A percentile compares a stretch with the other conserved stretches of the same genome.
Conservation (phyloP, 1,140 invertebrate genomes). For the Drosophila pandora region DNA sequence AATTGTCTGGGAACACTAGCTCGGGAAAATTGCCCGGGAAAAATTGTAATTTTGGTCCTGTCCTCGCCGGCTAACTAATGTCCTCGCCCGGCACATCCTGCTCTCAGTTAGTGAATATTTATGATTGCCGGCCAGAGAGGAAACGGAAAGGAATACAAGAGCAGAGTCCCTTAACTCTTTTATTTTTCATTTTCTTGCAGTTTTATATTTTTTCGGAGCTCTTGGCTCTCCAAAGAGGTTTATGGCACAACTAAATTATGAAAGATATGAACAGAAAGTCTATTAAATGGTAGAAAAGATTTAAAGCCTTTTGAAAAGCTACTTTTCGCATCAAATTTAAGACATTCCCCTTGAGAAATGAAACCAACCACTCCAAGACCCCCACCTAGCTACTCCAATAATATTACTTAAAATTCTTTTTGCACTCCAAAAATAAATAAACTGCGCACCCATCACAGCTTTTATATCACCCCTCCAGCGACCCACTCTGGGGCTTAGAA, state of each 20-base stretch:
- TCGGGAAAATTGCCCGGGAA: slow-evolving; percentile 28
- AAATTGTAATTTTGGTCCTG: slow-evolving; percentile 72
- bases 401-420: slow-evolving; percentile 33
- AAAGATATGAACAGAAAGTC: slow-evolving; percentile 20
- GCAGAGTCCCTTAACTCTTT: slow-evolving; percentile 27
- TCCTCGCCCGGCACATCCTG: slow-evolving; percentile 37
- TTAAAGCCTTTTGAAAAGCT: not conserved
- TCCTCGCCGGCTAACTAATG: slow-evolving; percentile 55
- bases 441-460: slow-evolving; percentile 19
- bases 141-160: slow-evolving; percentile 35
- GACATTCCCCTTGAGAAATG: not conserved
- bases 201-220: slow-evolving; percentile 24
- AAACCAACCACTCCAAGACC: not conserved
- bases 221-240: slow-evolving; percentile 16
- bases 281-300: not conserved
- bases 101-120: slow-evolving; percentile 72
- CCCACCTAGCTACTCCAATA: not conserved
- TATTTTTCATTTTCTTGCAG: slow-evolving; percentile 15
- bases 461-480: slow-evolving; percentile 3
- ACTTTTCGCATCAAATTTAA: not conserved
- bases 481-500: slow-evolving; percentile 57
- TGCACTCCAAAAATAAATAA: slow-evolving; percentile 21
- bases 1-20: not conserved
- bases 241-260: slow-evolving; percentile 39
- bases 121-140: slow-evolving; percentile 34